A percentile compares a stretch with the other conserved stretches of the same genome.
These are phyloP conservation scores for Drosophila barbarae DNA, from an alignment of 2,888 invertebrate genomes.

Conservation along the genomic window DNA sequence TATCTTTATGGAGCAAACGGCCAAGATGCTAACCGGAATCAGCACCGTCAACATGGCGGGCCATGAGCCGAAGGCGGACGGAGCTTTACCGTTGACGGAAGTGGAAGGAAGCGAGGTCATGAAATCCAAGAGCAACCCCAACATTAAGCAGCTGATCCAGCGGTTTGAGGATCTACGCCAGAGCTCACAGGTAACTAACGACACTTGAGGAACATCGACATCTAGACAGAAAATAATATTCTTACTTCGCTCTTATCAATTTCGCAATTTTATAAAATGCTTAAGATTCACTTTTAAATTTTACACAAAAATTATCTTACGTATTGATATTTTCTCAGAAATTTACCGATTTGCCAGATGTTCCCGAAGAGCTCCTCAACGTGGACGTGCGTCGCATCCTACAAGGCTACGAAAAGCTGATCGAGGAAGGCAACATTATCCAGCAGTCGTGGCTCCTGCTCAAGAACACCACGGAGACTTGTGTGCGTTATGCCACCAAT, in stretches of 20 bases:
- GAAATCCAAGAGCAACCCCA: constrained; percentile 8
- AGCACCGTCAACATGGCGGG: constrained; percentile 11
- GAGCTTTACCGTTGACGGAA: not conserved
- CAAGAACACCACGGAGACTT: constrained; percentile 51
- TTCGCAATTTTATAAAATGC: too few relatives aligned
- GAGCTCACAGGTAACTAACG: constrained; percentile 41
- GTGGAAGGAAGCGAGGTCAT: not conserved
- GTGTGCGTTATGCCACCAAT: constrained; percentile 43
- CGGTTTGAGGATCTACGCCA: constrained; percentile 59
- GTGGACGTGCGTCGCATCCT: constrained; percentile 59
- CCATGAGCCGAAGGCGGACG: too few relatives aligned
- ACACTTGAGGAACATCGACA: not conserved
- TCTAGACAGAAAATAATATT: not conserved
- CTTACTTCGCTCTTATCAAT: too few relatives aligned
- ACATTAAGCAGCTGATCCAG: constrained; percentile 51
- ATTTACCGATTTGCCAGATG: constrained; percentile 46
- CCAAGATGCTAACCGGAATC: constrained; percentile 47
- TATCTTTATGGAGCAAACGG: constrained; percentile 56
- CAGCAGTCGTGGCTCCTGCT: constrained; percentile 55
- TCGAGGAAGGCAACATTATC: constrained; percentile 50
- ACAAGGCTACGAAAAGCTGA: constrained; percentile 53
- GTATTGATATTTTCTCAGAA: constrained; percentile 14
- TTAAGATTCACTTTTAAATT: not conserved
- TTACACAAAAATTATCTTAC: not conserved
- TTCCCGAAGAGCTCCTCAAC: constrained; percentile 53